A percentile compares a stretch with the other conserved stretches of the same genome.
These are phyloP conservation scores for Dryococelus australis DNA, from an alignment of 2,888 invertebrate genomes.

Conservation along the genomic window DNA sequence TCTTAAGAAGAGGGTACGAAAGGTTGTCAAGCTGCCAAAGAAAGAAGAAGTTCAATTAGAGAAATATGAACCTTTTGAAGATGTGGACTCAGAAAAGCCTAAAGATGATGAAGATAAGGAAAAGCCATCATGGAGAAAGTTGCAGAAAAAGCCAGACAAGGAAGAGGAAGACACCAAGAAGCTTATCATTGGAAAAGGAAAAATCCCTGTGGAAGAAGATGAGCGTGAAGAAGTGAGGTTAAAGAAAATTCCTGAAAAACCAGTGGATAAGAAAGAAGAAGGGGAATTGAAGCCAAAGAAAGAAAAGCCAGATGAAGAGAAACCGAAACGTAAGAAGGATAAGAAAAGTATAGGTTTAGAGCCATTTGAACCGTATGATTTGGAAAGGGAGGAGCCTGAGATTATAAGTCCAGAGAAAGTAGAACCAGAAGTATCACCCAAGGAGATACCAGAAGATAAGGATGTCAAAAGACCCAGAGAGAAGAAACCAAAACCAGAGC, in stretches of 20 bases:
- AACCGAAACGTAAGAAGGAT: slow-evolving; percentile 53
- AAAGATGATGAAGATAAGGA: slow-evolving; percentile 48
- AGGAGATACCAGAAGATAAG: not conserved
- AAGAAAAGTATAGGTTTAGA: slow-evolving; percentile 49
- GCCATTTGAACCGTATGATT: slow-evolving; percentile 41
- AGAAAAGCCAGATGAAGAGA: slow-evolving; percentile 54
- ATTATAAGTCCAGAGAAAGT: slow-evolving; percentile 41
- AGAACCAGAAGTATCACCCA: slow-evolving; percentile 39
- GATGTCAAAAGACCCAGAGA: slow-evolving; percentile 20
- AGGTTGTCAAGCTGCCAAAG: not conserved
- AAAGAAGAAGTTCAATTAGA: not conserved
- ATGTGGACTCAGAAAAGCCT: slow-evolving; percentile 28
- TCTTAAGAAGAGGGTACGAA: slow-evolving; percentile 46
- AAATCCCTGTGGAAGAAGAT: slow-evolving; percentile 12
- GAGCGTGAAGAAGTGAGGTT: no score
- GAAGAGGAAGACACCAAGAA: no score
- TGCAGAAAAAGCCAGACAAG: no score
- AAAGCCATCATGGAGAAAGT: slow-evolving; percentile 41
- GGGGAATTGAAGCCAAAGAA: slow-evolving; percentile 35
- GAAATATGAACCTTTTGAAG: slow-evolving; percentile 10
- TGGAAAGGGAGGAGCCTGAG: slow-evolving; percentile 42
- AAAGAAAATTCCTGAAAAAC: no score
- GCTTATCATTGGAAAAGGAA: no score
- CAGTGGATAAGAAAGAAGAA: no score
- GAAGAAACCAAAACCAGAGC: slow-evolving; percentile 23